phyloP scores from a whole-genome alignment of 92 coral and sea anemone species.

The Zoanthus sansibaricus region DNA sequence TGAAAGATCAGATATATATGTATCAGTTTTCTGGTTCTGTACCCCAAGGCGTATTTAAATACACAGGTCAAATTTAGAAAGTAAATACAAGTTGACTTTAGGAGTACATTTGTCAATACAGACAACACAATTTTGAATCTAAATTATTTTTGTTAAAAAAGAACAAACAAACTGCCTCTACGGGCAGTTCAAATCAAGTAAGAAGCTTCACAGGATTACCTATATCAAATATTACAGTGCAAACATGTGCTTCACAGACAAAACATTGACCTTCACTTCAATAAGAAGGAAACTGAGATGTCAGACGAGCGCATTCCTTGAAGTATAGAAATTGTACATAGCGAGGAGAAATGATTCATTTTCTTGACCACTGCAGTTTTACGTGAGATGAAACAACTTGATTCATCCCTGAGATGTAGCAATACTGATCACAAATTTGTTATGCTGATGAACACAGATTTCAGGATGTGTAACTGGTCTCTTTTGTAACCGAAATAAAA shows the following conservation, averaged over 20 bases:
- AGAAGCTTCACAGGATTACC: not conserved
- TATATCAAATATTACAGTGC: not conserved
- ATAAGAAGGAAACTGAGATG: slow-evolving; percentile 15
- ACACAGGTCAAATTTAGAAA: slow-evolving; percentile 36
- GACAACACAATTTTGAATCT: slow-evolving; percentile 2
- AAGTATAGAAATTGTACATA: not conserved
- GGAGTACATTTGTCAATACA: not conserved
- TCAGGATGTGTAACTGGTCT: not conserved
- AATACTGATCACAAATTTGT: not conserved
- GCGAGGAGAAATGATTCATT: not conserved
- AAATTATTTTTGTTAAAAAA: slow-evolving; percentile 8
- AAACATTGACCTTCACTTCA: slow-evolving; percentile 35
- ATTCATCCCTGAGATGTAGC: not conserved
- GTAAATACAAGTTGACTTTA: slow-evolving; percentile 14
- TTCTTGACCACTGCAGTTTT: not conserved
- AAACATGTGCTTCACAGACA: slow-evolving; percentile 31
- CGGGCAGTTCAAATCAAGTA: not conserved
- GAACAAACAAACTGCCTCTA: not conserved
- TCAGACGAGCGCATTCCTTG: slow-evolving; percentile 14
- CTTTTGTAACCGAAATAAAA: slow-evolving; percentile 6
- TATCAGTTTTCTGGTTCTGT: slow-evolving; percentile 31
- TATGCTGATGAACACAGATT: slow-evolving; percentile 24
- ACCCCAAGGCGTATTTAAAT: slow-evolving; percentile 16
- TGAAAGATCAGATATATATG: not conserved
- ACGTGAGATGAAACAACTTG: not conserved